phyloP scores from a whole-genome alignment of 2,113 vertebrate genomes.

The Malurus cyaneus region DNA sequence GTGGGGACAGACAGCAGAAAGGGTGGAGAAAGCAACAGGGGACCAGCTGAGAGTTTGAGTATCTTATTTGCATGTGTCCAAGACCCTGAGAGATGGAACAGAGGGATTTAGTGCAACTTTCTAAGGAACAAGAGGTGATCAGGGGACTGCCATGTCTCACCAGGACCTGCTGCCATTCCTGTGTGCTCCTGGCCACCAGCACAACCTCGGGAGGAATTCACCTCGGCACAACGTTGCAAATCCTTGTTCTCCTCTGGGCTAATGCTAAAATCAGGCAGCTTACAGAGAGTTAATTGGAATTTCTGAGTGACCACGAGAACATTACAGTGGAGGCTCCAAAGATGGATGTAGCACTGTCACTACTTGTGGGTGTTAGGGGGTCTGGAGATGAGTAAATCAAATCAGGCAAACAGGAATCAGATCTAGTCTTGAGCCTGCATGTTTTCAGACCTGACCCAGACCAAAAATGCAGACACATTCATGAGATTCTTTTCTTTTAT shows the following conservation, averaged over 20 bases:
- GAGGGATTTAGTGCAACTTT: neutral
- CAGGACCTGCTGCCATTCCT: neutral
- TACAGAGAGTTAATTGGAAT: neutral
- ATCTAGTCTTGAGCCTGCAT: neutral
- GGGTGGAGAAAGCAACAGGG: neutral
- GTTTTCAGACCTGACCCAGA: neutral
- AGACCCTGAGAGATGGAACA: neutral
- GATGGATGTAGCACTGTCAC: neutral
- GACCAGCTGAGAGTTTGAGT: neutral
- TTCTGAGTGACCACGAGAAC: neutral
- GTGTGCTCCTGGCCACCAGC: neutral
- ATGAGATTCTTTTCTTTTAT: neutral
- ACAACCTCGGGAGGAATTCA: neutral
- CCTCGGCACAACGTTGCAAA: neutral
- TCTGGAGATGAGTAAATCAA: neutral
- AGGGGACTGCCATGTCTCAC: neutral
- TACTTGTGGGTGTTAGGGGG: neutral
- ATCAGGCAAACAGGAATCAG: neutral
- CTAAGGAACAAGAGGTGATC: neutral
- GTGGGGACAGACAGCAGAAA: neutral
- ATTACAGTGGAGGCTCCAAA: neutral
- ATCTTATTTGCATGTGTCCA: neutral
- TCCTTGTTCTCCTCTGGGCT: neutral
- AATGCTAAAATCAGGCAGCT: neutral
- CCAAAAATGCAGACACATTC: neutral